Percentiles rank a stretch among this genome's conserved stretches.
phyloP scores from a whole-genome alignment of 2,113 vertebrate species.

The Mastomys natalensis region DNA sequence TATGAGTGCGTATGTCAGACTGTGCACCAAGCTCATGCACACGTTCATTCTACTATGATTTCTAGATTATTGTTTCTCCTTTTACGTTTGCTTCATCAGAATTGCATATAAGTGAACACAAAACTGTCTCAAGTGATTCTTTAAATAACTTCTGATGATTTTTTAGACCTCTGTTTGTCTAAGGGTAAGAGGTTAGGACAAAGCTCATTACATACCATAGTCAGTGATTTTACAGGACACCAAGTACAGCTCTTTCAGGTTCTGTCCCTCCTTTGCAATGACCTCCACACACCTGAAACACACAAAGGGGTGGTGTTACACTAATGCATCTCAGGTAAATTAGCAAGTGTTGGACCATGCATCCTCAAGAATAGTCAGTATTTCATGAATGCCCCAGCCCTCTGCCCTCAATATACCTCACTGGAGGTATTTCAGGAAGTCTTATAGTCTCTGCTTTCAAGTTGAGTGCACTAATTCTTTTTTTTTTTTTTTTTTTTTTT shows the following conservation, averaged over 20 bases:
- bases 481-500: too few relatives aligned
- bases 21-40: neutral
- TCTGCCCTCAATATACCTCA: constrained; percentile 63
- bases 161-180: constrained; percentile 45
- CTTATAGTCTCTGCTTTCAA: constrained; percentile 49
- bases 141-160: constrained; percentile 38
- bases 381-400: neutral
- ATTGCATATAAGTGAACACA: neutral
- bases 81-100: neutral
- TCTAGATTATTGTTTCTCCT: neutral
- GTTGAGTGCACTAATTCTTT: constrained; percentile 48
- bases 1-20: rapidly evolving
- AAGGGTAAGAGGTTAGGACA: constrained; percentile 60
- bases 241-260: constrained; percentile 97
- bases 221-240: constrained; percentile 99
- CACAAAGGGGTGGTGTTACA: constrained; percentile 70
- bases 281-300: constrained; percentile 98
- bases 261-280: constrained; percentile 97
- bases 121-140: neutral
- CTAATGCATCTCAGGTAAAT: constrained; percentile 53
- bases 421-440: constrained; percentile 49
- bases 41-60: neutral
- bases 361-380: constrained; percentile 2
- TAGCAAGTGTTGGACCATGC: neutral
- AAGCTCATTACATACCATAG: constrained; percentile 91